Base-by-base conservation (phyloP, 2,888 invertebrate species). In the Corythucha ciliata region DNA sequence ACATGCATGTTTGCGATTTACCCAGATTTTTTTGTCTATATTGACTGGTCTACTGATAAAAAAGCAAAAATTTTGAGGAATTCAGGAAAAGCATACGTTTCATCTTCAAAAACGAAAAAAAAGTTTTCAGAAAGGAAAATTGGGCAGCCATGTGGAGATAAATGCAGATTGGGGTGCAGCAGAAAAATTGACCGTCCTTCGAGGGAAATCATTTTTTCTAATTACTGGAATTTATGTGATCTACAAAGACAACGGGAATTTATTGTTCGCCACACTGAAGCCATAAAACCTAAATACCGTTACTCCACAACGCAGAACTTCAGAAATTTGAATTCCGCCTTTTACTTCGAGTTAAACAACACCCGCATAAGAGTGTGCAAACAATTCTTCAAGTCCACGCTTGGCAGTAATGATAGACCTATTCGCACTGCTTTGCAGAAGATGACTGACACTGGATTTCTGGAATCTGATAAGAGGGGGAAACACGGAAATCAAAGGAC, bases 401-500 rank as follows among this genome's bases (percentile, higher is more conserved):
- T 61, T 45, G 56, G 48, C 25, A 56, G 60, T 40, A 58, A 54
- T 33, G 55, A 55, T 41, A 44, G 57, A 33, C 47, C 55, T 27
- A 58, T 61, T 34, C 48, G 53, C 14, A 60, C 61, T 10, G 56
- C 54, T 8, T 10, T 52, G 8, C 25, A 16, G 16, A 42, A 3
- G 21, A 42, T n/a, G 2, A 4, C 25, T 4, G 12, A 8, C 16
- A 3, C 24, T 27, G 57, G 57, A 36, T 49, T 59, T 27, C 47
- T 59, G 42, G 47, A 58, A 34, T 41, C 50, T 42, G 61, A 63
- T 42, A 39, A 58, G 22, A 54, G 62, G 53, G 62, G 60, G 51
- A 63, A 61, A 53, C 63, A 64, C 56, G 48, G 53, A 20, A 61
- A 62, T 24, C 62, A 61, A 46, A 42, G 51, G 26, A 56, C 50